Evolutionary conservation across 1,140 invertebrate genomes (phyloP).

Genomic region (Propsilocerus akamusi): DNA sequence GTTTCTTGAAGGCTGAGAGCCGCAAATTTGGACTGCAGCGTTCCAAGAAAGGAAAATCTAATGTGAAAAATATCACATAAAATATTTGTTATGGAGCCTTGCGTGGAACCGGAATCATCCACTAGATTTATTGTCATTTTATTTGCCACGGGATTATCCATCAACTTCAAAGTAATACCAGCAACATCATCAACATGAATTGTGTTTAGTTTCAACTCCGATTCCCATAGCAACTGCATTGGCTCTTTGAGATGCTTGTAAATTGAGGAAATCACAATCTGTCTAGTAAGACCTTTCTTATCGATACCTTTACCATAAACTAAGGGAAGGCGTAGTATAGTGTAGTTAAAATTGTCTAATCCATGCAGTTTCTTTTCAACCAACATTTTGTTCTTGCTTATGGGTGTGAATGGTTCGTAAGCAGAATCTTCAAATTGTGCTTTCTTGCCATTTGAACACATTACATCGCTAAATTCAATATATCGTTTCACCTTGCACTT

Average conservation of each 20-base stretch:
- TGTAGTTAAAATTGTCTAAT: constrained; percentile 43
- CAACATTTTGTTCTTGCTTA: constrained; percentile 65
- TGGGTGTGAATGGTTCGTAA: constrained; percentile 61
- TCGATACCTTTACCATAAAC: constrained; percentile 79
- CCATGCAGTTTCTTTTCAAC: constrained; percentile 60
- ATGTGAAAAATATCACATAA: constrained; percentile 70
- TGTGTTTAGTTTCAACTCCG: constrained; percentile 69
- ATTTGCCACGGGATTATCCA: constrained; percentile 21
- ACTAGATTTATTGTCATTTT: constrained; percentile 63
- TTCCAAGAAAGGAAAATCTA: constrained; percentile 74
- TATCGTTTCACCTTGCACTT: constrained; percentile 45
- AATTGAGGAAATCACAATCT: constrained; percentile 61
- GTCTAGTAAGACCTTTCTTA: constrained; percentile 60
- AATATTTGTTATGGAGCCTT: constrained; percentile 59
- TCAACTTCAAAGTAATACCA: constrained; percentile 48
- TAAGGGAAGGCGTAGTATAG: constrained; percentile 63
- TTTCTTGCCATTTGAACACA: constrained; percentile 59
- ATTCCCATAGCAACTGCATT: constrained; percentile 81
- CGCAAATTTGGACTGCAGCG: constrained; percentile 37
- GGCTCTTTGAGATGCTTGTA: constrained; percentile 76
- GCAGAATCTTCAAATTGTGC: constrained; percentile 56
- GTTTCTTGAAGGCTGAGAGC: constrained; percentile 18
- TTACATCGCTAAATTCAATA: constrained; percentile 70
- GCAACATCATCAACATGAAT: constrained; percentile 70
- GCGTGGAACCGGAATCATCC: constrained; percentile 63